These are phyloP conservation scores for Syrista parreyssii DNA, from an alignment of 2,888 invertebrate genomes.

Conservation along the genomic window DNA sequence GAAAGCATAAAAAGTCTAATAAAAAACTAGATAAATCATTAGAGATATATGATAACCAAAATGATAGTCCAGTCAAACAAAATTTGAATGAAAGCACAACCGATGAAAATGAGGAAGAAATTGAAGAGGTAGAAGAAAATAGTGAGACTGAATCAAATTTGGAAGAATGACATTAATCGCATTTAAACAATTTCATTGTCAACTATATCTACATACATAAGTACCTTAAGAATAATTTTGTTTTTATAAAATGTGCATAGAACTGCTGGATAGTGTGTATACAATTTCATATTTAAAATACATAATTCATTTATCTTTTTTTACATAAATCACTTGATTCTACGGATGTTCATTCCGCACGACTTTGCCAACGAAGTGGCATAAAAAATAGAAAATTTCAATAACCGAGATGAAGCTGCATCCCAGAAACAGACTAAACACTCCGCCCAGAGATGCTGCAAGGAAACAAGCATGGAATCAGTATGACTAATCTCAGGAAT, in stretches of 20 bases:
- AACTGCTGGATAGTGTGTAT: not conserved
- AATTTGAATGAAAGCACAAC: constrained; percentile 1
- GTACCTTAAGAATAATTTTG: not conserved
- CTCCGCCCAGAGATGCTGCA: constrained; percentile 66
- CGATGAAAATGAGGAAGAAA: constrained; percentile 7
- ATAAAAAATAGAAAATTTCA: constrained; percentile 63
- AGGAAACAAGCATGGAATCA: constrained; percentile 24
- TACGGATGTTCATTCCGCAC: not conserved
- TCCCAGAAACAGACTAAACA: constrained; percentile 65
- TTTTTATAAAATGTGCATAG: constrained; percentile 11
- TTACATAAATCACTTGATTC: not conserved
- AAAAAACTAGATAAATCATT: constrained; percentile 14
- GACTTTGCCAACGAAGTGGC: not conserved
- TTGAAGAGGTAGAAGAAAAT: constrained; percentile 7
- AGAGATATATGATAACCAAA: constrained; percentile 25
- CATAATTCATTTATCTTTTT: constrained; percentile 10
- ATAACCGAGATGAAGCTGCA: constrained; percentile 65
- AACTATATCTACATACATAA: not conserved
- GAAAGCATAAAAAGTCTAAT: constrained; percentile 22
- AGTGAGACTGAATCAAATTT: not conserved
- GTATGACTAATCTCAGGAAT: not conserved
- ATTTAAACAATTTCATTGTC: not conserved
- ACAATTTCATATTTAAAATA: not conserved
- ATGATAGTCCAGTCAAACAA: not conserved
- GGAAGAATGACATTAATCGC: not conserved